Base-by-base conservation (phyloP, 1,140 invertebrate species). In the Anadara kagoshimensis region DNA sequence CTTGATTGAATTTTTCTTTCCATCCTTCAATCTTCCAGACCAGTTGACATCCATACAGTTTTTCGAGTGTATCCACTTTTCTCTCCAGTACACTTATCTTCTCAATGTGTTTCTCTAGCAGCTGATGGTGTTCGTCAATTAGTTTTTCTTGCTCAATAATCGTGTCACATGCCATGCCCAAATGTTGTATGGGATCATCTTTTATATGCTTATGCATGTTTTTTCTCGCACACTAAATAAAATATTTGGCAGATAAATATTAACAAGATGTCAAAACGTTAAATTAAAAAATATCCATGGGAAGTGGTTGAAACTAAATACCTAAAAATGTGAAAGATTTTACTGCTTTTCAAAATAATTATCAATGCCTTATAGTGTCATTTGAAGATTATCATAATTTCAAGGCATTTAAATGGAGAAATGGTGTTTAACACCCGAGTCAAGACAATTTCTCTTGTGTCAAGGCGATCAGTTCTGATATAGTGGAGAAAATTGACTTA, bases 11-110 rank as follows among this genome's bases (percentile, higher is more conserved):
- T 73, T 81, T 84, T 22, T 85, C 81, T 5, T 92, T 91, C 89
- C 94, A 96, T 86, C 97, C 95, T 22, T 92, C 93, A 58, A 98
- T 95, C 84, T 95, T 95, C 96, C 96, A 98, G 63, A 98, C 93
- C 0, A 97, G 54, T 69, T 86, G 91, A 0, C 95, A 95, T 16
- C 96, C 96, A 78, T 85, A 83, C 62, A 83, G 41, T 57, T 86
- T 86, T 62, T 86, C 83, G 22, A 86, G 69, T 0, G 72, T 67
- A 16, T 75, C 73, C 3, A 85, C 75, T 59, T 75, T 79, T 10
- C 61, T 65, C 47, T 76, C 77, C 44, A 78, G 36, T 14, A 29
- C 71, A 4, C 36, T n/a, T 45, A 56, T 66, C 10, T 67, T 73
- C 16, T 61, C 56, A 41, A 58, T 62, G 29, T 76, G 63, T 29